Evolutionary conservation across 2,113 vertebrate species (phyloP), one percentile per base, ranked within the genome.

Genomic region (Alouatta palliata): DNA sequence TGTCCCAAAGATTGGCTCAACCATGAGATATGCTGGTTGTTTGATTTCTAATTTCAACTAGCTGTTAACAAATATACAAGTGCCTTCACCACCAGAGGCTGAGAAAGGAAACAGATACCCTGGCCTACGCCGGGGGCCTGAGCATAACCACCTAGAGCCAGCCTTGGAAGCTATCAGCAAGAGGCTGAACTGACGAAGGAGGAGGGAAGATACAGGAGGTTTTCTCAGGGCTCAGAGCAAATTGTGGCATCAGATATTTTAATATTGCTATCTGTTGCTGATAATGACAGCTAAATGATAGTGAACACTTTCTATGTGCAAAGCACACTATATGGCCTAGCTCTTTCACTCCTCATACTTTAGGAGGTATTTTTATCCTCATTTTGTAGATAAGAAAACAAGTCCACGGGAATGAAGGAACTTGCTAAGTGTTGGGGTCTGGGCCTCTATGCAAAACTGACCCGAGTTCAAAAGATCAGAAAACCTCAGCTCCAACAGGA

Each of bases 11-110:
- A 49, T 8, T 20, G 77, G 21, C 47, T 71, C 77, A 80, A 1
- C n/a, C n/a, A 43, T 23, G 19, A 70, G 71, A 45, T 27, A 40
- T 8, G 85, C 85, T 92, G 21, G 7, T 94, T 86, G 75, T 35
- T 89, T 9, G 12, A 47, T 45, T 91, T 90, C 37, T 91, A 73
- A 90, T 84, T 90, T 94, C 37, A 92, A 66, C 40, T 32, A 75
- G 81, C 19, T 86, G 4, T 75, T 58, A 85, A 66, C 54, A 35
- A n/a, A 45, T 23, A 12, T 82, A 37, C 17, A 71, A 32, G 32
- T 70, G 45, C 30, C 86, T 87, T 40, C 40, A 70, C 30, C 71
- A 17, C 23, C 49, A 47, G 61, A 58, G 49, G 30, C 52, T 58
- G 47, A 80, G 54, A 54, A 81, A 93, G 56, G 27, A 87, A 85